Evolutionary conservation across 2,888 invertebrate species (phyloP).

Genomic region (Pterostichus madidus): DNA sequence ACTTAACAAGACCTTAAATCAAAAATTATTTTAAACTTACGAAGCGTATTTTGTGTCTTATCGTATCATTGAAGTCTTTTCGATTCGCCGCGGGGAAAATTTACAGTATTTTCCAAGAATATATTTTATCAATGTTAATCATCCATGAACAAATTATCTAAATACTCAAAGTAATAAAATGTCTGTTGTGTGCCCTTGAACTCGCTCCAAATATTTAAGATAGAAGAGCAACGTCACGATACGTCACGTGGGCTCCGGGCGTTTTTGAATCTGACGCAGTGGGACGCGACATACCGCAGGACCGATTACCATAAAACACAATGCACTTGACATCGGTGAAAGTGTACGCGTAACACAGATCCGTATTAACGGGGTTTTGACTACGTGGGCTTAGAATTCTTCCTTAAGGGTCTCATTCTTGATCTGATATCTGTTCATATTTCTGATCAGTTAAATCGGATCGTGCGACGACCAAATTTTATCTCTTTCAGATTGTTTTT

Average conservation of each 20-base stretch:
- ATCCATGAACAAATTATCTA: constrained; percentile 49
- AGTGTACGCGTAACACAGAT: constrained; percentile 64
- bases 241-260: constrained; percentile 19
- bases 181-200: constrained; percentile 31
- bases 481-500: too few relatives aligned
- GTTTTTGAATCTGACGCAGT: constrained; percentile 37
- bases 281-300: constrained; percentile 51
- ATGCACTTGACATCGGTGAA: constrained; percentile 61
- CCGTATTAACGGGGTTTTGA: constrained; percentile 55
- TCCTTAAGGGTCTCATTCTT: background rate
- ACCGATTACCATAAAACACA: constrained; percentile 58
- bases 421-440: too few relatives aligned
- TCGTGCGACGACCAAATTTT: too few relatives aligned
- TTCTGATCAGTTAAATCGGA: too few relatives aligned
- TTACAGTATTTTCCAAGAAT: constrained; percentile 26
- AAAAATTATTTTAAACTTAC: too few relatives aligned
- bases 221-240: constrained; percentile 43
- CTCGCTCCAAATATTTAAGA: constrained; percentile 57
- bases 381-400: constrained; percentile 14
- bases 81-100: too few relatives aligned
- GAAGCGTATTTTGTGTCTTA: too few relatives aligned
- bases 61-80: too few relatives aligned
- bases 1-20: too few relatives aligned
- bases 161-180: constrained; percentile 45
- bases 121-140: constrained; percentile 31